Base-by-base conservation (phyloP, 2,888 invertebrate genomes). In the Labia minor region DNA sequence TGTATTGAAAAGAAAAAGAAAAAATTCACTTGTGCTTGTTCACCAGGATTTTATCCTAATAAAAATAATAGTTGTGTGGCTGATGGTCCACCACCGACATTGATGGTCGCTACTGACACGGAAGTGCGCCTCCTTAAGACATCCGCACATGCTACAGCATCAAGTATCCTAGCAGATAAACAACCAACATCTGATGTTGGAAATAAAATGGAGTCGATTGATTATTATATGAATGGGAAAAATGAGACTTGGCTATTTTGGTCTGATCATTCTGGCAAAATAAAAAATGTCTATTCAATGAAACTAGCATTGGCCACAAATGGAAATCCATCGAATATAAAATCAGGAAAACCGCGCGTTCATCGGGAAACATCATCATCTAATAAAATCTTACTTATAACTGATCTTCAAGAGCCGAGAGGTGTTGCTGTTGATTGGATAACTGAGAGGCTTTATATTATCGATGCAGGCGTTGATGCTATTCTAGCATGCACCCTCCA, bases 381-480 rank as follows among this genome's bases (percentile, higher is more conserved):
- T n/a, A 64, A 64, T 1, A 26, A 4, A 21, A 21, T 20, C 4
- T 16, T 4, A 4, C 6, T 49, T 49, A 8, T 49, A 49, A 80
- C 78, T 11, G 81, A 81, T 66, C 76, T 85, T 64, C 81, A 82
- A 66, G 82, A 84, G 71, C 87, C 91, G 0, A 85, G 89, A 73
- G 90, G 90, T 61, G 79, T 92, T 65, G 86, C 89, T 4, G 80
- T 90, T 61, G 90, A 91, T 78, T 85, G 86, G 85, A 78, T 86
- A 16, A 81, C 85, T 0, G 79, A 81, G 69, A 82, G 86, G 72
- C 78, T 91, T 67, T 92, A 90, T 78, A 85, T 88, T 77, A 84
- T 88, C 21, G 86, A 86, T 74, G 74, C 75, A 63, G 76, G 76
- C 20, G 71, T 71, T 61, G 74, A 74, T 78, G 80, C 63, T 76